phyloP scores from a whole-genome alignment of 53 echinoderm and acorn worm genomes.

The Temnopleurus reevesii region DNA sequence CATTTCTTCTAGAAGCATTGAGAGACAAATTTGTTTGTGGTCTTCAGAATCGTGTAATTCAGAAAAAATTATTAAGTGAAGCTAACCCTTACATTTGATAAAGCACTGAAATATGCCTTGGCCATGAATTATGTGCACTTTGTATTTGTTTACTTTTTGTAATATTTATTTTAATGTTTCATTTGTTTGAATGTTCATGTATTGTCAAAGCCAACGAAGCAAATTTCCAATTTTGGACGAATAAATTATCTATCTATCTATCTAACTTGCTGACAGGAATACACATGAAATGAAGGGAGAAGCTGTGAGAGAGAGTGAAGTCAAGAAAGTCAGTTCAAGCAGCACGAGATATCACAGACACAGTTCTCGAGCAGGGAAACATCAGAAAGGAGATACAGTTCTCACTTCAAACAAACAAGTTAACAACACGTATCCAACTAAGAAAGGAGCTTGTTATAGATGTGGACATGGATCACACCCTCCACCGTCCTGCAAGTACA shows the following conservation, averaged over 20 bases:
- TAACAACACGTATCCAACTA: neutral
- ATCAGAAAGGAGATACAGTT: no score
- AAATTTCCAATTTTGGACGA: no score
- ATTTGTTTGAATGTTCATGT: no score
- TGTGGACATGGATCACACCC: constrained; percentile 13
- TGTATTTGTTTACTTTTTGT: no score
- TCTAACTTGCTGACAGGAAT: neutral
- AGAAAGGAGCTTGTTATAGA: constrained; percentile 9
- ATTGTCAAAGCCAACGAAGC: no score
- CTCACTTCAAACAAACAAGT: neutral
- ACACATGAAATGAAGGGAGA: constrained; percentile 31
- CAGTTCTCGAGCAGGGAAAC: neutral
- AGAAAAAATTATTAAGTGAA: constrained; percentile 1
- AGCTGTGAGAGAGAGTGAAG: constrained; percentile 14
- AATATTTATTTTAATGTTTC: no score
- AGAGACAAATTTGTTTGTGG: neutral
- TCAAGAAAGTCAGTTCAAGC: neutral
- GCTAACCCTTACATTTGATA: neutral
- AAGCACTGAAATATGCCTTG: neutral
- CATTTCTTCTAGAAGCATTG: neutral
- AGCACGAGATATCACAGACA: neutral
- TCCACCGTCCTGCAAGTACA: constrained; percentile 32
- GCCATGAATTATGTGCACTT: no score
- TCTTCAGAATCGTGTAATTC: neutral
- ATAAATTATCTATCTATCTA: no score